Conservation (phyloP, 2,888 invertebrate species). For the Nebria brevicollis region DNA sequence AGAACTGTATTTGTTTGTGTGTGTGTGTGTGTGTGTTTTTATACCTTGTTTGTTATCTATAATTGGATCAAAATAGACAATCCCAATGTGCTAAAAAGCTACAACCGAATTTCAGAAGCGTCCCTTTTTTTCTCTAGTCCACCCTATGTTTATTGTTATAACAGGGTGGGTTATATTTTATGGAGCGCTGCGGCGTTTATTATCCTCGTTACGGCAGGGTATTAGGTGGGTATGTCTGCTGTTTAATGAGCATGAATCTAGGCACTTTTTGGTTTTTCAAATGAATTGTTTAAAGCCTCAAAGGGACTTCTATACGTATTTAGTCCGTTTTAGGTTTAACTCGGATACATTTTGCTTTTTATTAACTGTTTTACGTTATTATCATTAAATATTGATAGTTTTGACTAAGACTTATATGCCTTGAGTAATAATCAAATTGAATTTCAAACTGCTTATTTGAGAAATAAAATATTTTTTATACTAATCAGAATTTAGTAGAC, state of each 20-base stretch:
- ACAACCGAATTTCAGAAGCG: neutral
- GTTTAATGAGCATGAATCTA: neutral
- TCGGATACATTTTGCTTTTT: neutral
- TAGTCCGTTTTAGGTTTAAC: neutral
- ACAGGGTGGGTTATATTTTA: neutral
- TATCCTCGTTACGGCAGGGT: neutral
- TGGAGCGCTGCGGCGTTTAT: neutral
- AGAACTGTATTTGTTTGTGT: no score
- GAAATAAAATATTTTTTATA: no score
- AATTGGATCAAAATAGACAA: neutral
- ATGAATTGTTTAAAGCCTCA: neutral
- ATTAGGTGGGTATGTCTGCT: neutral
- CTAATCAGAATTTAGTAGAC: no score
- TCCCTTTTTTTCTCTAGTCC: neutral
- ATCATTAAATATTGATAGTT: no score
- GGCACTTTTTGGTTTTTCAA: neutral
- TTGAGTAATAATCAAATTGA: no score
- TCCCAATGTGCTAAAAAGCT: neutral
- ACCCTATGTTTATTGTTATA: constrained; percentile 1
- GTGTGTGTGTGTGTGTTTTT: no score
- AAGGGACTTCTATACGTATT: neutral
- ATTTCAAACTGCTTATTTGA: no score
- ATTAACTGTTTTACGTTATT: neutral
- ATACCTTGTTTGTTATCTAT: neutral
- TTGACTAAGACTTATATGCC: no score